Percentiles rank a stretch among this genome's conserved stretches.
Evolutionary conservation across 2,888 invertebrate species (phyloP).

Genomic region (Dryobota labecula): DNA sequence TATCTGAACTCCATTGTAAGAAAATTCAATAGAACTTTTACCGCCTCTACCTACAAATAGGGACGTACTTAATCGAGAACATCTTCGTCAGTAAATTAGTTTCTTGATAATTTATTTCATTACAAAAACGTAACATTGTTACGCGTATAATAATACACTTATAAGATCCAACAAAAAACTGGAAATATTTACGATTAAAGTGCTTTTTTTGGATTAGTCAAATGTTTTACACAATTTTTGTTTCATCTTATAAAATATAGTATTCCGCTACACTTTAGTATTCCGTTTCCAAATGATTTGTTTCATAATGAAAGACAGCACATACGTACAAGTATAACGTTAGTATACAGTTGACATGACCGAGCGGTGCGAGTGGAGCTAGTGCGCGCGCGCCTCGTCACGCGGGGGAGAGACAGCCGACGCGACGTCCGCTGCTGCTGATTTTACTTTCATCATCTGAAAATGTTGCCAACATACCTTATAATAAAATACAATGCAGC

Average conservation of each 20-base stretch:
- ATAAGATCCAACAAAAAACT: slow-evolving; percentile 34
- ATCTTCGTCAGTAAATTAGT: slow-evolving; percentile 21
- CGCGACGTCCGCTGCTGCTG: slow-evolving; percentile 90
- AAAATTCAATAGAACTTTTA: slow-evolving; percentile 37
- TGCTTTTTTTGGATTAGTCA: slow-evolving; percentile 4
- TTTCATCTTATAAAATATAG: slow-evolving; percentile 19
- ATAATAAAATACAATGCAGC: not conserved
- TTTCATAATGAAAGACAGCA: slow-evolving; percentile 29
- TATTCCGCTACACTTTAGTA: slow-evolving; percentile 3
- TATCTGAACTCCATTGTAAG: slow-evolving; percentile 16
- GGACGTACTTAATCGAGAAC: slow-evolving; percentile 14
- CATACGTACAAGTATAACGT: slow-evolving; percentile 37
- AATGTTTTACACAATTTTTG: slow-evolving; percentile 3
- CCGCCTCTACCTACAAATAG: slow-evolving; percentile 2
- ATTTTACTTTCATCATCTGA: slow-evolving; percentile 91
- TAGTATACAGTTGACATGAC: slow-evolving; percentile 29
- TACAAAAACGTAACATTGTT: slow-evolving; percentile 8
- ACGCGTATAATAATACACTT: not conserved
- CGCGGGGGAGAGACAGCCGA: slow-evolving; percentile 92
- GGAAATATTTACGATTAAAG: not conserved
- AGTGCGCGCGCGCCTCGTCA: slow-evolving; percentile 88
- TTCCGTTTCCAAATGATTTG: slow-evolving; percentile 6
- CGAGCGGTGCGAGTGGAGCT: slow-evolving; percentile 53
- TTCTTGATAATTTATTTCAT: slow-evolving; percentile 13
- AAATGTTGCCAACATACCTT: slow-evolving; percentile 45